Evolutionary conservation across 2,888 invertebrate species (phyloP).

Genomic region (Drymonia ruficornis): DNA sequence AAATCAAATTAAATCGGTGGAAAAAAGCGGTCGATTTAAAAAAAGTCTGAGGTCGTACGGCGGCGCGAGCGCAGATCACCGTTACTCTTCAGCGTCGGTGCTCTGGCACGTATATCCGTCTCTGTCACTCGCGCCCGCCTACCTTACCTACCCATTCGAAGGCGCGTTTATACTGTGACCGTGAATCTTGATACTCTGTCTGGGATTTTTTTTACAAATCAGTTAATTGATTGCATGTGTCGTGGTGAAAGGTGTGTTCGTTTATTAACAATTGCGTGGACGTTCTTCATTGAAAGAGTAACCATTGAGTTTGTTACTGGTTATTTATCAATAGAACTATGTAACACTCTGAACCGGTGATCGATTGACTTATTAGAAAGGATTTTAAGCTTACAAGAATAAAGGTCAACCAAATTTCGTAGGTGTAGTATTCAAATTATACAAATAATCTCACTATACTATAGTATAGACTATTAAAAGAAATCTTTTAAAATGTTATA

Average conservation of each 20-base stretch:
- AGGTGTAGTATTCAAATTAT: no score
- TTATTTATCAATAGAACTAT: no score
- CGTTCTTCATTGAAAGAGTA: no score
- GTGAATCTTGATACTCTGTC: slow-evolving; percentile 64
- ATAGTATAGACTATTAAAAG: no score
- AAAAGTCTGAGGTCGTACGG: slow-evolving; percentile 61
- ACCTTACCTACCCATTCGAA: slow-evolving; percentile 65
- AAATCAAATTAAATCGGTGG: slow-evolving; percentile 62
- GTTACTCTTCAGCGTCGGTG: slow-evolving; percentile 54
- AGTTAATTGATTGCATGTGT: background rate
- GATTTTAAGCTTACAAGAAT: no score
- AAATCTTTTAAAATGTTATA: no score
- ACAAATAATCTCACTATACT: no score
- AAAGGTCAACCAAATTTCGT: no score
- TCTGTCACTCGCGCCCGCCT: slow-evolving; percentile 67
- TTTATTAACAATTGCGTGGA: no score
- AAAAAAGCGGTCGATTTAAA: slow-evolving; percentile 59
- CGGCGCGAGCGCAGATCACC: slow-evolving; percentile 65
- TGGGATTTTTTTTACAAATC: slow-evolving; percentile 24
- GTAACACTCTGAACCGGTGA: no score
- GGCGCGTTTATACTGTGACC: slow-evolving; percentile 50
- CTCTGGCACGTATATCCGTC: slow-evolving; percentile 42
- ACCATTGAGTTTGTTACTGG: no score
- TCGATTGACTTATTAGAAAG: no score
- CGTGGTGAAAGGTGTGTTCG: background rate